Conservation (phyloP, 2,888 invertebrate genomes). For the Brachyopa scutellaris region DNA sequence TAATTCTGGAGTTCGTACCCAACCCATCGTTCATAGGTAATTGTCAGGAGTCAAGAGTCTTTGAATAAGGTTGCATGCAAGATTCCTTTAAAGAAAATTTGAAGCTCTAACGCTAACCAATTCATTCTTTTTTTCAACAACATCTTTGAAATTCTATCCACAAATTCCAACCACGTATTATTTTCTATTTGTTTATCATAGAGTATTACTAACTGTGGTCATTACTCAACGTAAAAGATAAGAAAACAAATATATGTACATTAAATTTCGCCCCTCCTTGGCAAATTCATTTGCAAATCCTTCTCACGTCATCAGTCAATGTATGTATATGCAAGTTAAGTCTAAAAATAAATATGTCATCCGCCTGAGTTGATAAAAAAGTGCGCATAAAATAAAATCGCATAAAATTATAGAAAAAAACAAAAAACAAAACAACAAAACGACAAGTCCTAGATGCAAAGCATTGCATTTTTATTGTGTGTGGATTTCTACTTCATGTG, state of each 20-base stretch:
- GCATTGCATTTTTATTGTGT: slow-evolving; percentile 30
- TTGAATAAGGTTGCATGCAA: no score
- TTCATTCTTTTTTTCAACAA: no score
- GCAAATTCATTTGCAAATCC: slow-evolving; percentile 17
- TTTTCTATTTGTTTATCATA: neutral
- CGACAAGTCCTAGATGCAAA: slow-evolving; percentile 50
- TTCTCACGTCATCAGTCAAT: slow-evolving; percentile 29
- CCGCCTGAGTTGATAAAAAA: slow-evolving; percentile 1
- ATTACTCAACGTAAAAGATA: neutral
- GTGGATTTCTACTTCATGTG: slow-evolving; percentile 5
- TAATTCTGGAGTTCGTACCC: no score
- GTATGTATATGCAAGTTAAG: slow-evolving; percentile 8
- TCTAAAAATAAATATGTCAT: slow-evolving; percentile 54
- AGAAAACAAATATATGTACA: neutral
- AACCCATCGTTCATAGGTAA: no score
- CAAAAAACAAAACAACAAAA: slow-evolving; percentile 9
- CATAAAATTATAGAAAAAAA: slow-evolving; percentile 28
- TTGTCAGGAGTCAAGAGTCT: no score
- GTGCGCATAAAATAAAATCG: neutral
- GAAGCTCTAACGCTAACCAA: no score
- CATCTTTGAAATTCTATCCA: no score
- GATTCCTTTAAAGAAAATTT: no score
- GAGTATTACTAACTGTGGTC: neutral
- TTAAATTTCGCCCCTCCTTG: no score
- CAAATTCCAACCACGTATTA: neutral